A percentile compares a stretch with the other conserved stretches of the same genome.
Evolutionary conservation across 2,888 invertebrate genomes (phyloP).

Genomic region (Ernsta delagoae): DNA sequence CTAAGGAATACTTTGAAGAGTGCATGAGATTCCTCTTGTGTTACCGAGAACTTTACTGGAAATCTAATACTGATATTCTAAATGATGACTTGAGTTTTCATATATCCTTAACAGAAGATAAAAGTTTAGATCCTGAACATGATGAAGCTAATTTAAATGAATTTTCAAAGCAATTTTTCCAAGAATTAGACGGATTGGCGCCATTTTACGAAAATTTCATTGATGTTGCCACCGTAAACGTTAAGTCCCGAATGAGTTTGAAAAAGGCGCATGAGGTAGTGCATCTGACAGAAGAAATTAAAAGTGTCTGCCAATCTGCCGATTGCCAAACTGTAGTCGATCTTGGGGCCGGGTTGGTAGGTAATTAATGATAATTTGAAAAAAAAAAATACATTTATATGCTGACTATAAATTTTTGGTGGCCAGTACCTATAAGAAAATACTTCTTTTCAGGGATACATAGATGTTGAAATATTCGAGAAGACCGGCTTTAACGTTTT

Average conservation of each 20-base stretch:
- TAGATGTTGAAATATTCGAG: constrained; percentile 87
- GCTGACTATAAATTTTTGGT: too few relatives aligned
- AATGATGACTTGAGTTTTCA: constrained; percentile 74
- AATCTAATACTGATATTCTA: constrained; percentile 87
- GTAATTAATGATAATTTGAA: too few relatives aligned
- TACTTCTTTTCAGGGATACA: constrained; percentile 86
- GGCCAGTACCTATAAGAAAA: too few relatives aligned
- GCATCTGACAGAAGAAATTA: constrained; percentile 84
- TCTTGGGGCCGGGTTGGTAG: constrained; percentile 90
- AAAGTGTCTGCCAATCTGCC: constrained; percentile 71
- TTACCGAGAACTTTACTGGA: constrained; percentile 86
- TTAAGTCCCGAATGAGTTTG: constrained; percentile 64
- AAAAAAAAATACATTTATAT: too few relatives aligned
- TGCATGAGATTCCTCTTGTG: constrained; percentile 83
- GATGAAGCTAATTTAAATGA: constrained; percentile 49
- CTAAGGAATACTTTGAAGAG: constrained; percentile 82
- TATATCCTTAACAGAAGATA: constrained; percentile 70
- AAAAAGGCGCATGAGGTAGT: constrained; percentile 91
- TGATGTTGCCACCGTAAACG: constrained; percentile 47
- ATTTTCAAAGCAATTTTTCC: constrained; percentile 55
- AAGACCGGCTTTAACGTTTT: constrained; percentile 85
- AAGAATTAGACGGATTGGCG: constrained; percentile 52
- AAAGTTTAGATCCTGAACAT: constrained; percentile 48
- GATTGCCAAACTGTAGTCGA: constrained; percentile 86
- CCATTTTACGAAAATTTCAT: constrained; percentile 48